phyloP scores from a whole-genome alignment of 1,140 invertebrate species.

The Brachionus paranguensis region DNA sequence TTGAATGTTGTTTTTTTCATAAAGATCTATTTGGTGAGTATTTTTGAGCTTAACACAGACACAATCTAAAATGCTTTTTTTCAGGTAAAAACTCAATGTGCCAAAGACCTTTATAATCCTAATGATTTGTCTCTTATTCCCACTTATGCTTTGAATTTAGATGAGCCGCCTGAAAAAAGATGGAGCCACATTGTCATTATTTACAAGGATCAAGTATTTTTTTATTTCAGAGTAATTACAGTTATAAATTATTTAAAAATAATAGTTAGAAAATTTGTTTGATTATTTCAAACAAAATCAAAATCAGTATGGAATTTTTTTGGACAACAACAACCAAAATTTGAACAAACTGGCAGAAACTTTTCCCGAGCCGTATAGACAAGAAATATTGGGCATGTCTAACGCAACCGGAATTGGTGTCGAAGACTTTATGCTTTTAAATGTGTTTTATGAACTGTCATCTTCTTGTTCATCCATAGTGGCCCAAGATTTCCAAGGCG shows the following conservation, averaged over 20 bases:
- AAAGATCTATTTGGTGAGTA: neutral
- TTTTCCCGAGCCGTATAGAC: constrained; percentile 55
- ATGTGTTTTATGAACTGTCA: constrained; percentile 63
- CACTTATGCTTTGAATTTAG: neutral
- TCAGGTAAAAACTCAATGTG: neutral
- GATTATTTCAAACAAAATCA: neutral
- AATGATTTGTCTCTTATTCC: neutral
- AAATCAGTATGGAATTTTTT: neutral
- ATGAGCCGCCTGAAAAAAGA: neutral
- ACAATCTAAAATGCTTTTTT: neutral
- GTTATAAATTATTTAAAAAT: neutral
- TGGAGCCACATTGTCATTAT: neutral
- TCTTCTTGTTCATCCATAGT: constrained; percentile 62
- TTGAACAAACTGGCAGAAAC: constrained; percentile 47
- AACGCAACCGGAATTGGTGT: constrained; percentile 52
- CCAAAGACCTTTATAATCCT: neutral
- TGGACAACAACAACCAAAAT: neutral
- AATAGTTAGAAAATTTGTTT: neutral
- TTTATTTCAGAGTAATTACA: neutral
- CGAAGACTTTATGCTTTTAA: constrained; percentile 60
- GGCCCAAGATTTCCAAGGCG: constrained; percentile 55
- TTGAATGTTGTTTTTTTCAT: neutral
- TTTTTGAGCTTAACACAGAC: neutral
- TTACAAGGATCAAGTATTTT: neutral
- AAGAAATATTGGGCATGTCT: constrained; percentile 57